These are phyloP conservation scores for Cossypha polioptera DNA, from an alignment of 2,797 vertebrate species.

Conservation along the genomic window DNA sequence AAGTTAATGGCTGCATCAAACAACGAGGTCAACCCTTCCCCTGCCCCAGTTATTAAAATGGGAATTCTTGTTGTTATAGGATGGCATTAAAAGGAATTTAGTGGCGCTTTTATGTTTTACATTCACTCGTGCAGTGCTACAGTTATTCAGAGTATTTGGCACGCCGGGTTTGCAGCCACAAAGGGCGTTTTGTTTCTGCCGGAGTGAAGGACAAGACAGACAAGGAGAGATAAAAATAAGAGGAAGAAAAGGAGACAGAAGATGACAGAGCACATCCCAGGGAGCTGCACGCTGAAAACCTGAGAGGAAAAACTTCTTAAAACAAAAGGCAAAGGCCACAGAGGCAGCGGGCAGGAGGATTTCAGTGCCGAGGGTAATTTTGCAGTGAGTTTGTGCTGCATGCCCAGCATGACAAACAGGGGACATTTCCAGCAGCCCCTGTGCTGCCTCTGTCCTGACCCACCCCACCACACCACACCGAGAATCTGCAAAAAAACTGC, in stretches of 20 bases:
- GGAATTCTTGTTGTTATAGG: conserved; percentile 9
- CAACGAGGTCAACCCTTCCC: conserved; percentile 28
- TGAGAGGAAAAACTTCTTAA: background rate
- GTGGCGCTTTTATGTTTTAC: conserved; percentile 26
- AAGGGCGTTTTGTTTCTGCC: conserved; percentile 31
- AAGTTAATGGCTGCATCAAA: conserved; percentile 39
- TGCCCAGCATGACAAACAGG: background rate
- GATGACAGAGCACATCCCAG: background rate
- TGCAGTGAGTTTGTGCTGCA: background rate
- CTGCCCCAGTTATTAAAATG: conserved; percentile 16
- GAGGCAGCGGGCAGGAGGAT: background rate
- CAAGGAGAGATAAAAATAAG: conserved; percentile 6
- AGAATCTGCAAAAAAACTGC: background rate
- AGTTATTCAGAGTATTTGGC: conserved; percentile 45
- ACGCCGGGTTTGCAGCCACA: background rate
- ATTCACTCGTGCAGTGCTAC: conserved; percentile 14
- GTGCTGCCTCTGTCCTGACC: background rate
- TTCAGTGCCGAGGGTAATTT: background rate
- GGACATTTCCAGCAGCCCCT: background rate
- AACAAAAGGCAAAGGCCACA: background rate
- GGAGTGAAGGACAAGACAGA: background rate
- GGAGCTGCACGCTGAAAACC: background rate
- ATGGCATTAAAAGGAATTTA: conserved; percentile 37
- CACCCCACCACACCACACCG: background rate
- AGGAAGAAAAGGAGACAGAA: background rate